phyloP scores from a whole-genome alignment of 2,888 invertebrate species.

The Dysmachus trigonus region DNA sequence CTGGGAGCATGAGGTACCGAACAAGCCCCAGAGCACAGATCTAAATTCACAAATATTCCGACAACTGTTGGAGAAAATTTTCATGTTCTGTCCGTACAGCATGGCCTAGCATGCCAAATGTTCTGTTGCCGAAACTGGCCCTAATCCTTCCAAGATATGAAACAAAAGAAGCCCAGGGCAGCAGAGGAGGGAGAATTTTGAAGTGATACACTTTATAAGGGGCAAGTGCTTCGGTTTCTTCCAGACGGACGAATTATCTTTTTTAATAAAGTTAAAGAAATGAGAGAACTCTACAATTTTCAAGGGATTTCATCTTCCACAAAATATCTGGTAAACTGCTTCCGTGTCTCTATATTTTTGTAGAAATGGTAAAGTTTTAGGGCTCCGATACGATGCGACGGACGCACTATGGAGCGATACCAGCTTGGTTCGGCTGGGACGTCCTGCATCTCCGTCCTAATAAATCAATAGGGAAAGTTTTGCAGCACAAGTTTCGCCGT shows the following conservation, averaged over 20 bases:
- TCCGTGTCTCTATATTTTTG: background rate
- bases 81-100: slow-evolving; percentile 6
- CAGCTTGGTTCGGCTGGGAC: background rate
- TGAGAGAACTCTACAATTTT: background rate
- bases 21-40: background rate
- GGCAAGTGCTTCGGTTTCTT: slow-evolving; percentile 26
- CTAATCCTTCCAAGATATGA: slow-evolving; percentile 19
- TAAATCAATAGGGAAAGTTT: slow-evolving; percentile 36
- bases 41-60: slow-evolving; percentile 31
- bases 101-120: slow-evolving; percentile 31
- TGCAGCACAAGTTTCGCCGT: slow-evolving; percentile 21
- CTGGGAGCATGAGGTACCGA: background rate
- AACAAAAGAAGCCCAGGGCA: background rate
- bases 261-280: slow-evolving; percentile 36
- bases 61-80: slow-evolving; percentile 27
- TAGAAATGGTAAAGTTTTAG: background rate
- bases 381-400: background rate
- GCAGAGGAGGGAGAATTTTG: background rate
- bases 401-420: background rate
- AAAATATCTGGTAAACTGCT: background rate
- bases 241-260: background rate
- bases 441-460: slow-evolving; percentile 5
- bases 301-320: slow-evolving; percentile 25
- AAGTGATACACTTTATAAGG: slow-evolving; percentile 20
- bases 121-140: slow-evolving; percentile 19